phyloP scores from a whole-genome alignment of 1,140 invertebrate species.

The Drosophila navojoa region DNA sequence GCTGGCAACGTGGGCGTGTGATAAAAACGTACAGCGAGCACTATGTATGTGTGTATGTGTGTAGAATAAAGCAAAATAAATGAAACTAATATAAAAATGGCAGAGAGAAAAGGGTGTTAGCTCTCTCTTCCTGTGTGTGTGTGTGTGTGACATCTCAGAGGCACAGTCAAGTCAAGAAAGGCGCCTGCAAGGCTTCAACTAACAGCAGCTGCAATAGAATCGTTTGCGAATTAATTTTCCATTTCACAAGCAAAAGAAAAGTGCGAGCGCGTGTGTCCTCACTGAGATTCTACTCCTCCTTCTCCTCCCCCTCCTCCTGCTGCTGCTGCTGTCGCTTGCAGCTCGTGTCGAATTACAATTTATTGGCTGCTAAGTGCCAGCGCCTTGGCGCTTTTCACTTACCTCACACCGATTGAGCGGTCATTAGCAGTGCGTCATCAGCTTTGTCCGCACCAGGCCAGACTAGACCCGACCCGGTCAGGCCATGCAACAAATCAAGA shows the following conservation, averaged over 20 bases:
- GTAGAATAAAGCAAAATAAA: constrained; percentile 72
- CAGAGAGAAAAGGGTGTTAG: neutral
- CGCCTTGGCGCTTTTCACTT: constrained; percentile 60
- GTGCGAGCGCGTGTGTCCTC: constrained; percentile 5
- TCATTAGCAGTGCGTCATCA: constrained; percentile 24
- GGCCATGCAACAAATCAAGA: constrained; percentile 1
- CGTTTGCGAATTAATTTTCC: constrained; percentile 83
- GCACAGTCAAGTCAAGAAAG: constrained; percentile 45
- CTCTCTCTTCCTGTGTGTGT: neutral
- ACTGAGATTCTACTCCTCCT: constrained; percentile 5
- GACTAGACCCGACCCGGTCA: neutral
- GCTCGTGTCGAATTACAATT: constrained; percentile 79
- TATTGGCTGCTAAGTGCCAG: constrained; percentile 78
- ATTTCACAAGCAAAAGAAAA: constrained; percentile 61
- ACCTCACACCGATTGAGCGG: constrained; percentile 17
- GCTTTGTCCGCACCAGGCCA: constrained; percentile 16
- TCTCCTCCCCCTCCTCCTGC: neutral
- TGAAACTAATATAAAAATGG: constrained; percentile 67
- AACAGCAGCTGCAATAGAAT: constrained; percentile 38
- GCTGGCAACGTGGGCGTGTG: constrained; percentile 73
- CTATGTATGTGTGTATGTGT: neutral
- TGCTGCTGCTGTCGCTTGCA: constrained; percentile 43
- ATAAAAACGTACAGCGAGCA: constrained; percentile 39
- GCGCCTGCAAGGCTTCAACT: constrained; percentile 45
- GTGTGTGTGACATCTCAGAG: constrained; percentile 50